Evolutionary conservation across 2,113 vertebrate genomes (phyloP), one percentile per base, ranked within the genome.

Genomic region (Bujurquina vittata): DNA sequence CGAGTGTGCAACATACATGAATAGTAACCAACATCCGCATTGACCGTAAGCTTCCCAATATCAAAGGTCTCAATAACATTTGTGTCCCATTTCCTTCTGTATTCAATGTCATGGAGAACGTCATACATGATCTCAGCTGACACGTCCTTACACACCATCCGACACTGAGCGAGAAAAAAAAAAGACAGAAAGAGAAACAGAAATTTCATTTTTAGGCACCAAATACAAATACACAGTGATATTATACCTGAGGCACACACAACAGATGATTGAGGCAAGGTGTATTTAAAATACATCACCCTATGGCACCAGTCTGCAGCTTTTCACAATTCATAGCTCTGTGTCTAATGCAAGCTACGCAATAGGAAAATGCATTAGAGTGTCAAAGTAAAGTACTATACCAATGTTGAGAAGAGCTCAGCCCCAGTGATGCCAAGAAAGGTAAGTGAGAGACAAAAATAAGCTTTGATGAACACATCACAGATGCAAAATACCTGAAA

Each of bases 21-120:
- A 4, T 99, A 99, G 91, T 99, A 99, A 46, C 98, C 98, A 29
- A 99, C 96, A 2, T 99, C 98, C 0, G 98, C 96, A 20, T 99
- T 99, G 94, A 96, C 98, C 0, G 98, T 99, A 69, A 99, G 94
- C 67, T 96, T 97, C 22, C 97, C 98, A 1, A 99, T 99, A 91
- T 99, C 98, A 0, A 99, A 99, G 55, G 98, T 99, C 95, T 99
- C 98, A 1, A 98, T 97, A 91, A 99, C 97, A 2, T 99, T 99
- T 7, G 94, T 94, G 93, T 99, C 98, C 98, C 98, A 99, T 75
- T 98, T 98, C 61, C 86, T 95, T 23, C 98, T 94, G 93, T 99
- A 99, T 60, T 98, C 97, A 1, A 96, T 96, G 92, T 99, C 98
- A 1, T 99, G 98, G 1, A 99, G 97, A 4, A 99, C 98, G 0